A percentile compares a stretch with the other conserved stretches of the same genome.
These are phyloP conservation scores for Tenebrosternarchus preto DNA, from an alignment of 2,113 vertebrate species.

Conservation along the genomic window DNA sequence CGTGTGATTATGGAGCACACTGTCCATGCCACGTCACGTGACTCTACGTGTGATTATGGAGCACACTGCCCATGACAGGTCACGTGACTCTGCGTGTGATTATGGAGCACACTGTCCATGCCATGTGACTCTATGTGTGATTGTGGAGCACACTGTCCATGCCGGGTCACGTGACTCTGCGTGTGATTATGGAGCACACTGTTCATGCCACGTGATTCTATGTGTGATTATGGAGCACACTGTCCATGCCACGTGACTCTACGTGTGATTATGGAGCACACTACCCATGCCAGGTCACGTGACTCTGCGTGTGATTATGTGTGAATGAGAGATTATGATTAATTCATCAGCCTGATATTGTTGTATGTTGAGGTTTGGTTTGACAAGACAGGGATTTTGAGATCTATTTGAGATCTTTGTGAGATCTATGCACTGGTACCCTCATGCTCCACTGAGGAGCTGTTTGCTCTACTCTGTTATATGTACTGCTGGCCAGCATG, in stretches of 20 bases:
- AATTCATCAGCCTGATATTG: conserved; percentile 24
- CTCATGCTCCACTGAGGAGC: background rate
- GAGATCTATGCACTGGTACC: conserved; percentile 27
- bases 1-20: background rate
- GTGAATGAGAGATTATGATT: conserved; percentile 12
- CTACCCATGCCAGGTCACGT: background rate
- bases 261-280: background rate
- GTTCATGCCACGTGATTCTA: conserved; percentile 2
- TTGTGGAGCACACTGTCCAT: background rate
- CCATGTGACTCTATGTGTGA: background rate
- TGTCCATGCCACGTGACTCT: conserved; percentile 4
- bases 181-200: background rate
- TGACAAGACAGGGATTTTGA: conserved; percentile 32
- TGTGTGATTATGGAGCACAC: background rate
- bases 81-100: background rate
- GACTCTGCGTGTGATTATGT: conserved; percentile 1
- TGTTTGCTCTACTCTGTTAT: background rate
- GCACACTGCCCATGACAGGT: background rate
- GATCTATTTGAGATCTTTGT: too few species aligned
- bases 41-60: conserved; percentile 4
- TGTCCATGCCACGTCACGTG: background rate
- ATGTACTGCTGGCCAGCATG: background rate
- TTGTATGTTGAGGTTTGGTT: conserved; percentile 38
- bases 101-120: background rate
- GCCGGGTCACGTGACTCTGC: background rate